Evolutionary conservation across 2,113 vertebrate species (phyloP).

Genomic region (zebrafish (Danio rerio)): DNA sequence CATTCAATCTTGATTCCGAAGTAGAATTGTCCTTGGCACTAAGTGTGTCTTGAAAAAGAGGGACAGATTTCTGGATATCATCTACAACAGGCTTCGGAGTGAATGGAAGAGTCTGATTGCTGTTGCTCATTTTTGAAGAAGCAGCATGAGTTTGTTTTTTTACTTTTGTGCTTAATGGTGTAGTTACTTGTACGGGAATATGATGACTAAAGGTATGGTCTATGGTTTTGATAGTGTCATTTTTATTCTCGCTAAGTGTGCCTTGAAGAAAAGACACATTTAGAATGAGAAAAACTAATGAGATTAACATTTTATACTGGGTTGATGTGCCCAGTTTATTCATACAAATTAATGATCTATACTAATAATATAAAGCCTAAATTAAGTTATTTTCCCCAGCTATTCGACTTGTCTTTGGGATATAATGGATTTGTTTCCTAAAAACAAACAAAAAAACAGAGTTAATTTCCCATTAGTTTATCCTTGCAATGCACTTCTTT

Average conservation of each 20-base stretch:
- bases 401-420: neutral
- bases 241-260: slow-evolving; percentile 68
- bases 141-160: slow-evolving; percentile 31
- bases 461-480: neutral
- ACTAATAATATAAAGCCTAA: neutral
- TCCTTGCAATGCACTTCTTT: neutral
- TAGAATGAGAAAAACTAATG: slow-evolving; percentile 72
- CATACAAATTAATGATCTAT: neutral
- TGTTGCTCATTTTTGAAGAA: neutral
- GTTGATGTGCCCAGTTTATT: neutral
- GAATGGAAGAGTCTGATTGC: neutral
- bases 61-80: slow-evolving; percentile 64
- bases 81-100: neutral
- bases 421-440: slow-evolving; percentile 13
- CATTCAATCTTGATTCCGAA: slow-evolving; percentile 44
- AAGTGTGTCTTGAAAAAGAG: slow-evolving; percentile 70
- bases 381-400: neutral
- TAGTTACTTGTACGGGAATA: slow-evolving; percentile 44
- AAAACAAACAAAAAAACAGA: slow-evolving; percentile 13
- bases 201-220: slow-evolving; percentile 46
- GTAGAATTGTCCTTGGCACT: slow-evolving; percentile 57
- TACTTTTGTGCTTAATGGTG: slow-evolving; percentile 41
- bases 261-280: slow-evolving; percentile 71
- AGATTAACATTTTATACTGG: slow-evolving; percentile 73
- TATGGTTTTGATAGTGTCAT: slow-evolving; percentile 46